Percentiles rank a stretch among this genome's conserved stretches.
phyloP scores from a whole-genome alignment of 2,113 vertebrate species.

The Chionodraco myersi region DNA sequence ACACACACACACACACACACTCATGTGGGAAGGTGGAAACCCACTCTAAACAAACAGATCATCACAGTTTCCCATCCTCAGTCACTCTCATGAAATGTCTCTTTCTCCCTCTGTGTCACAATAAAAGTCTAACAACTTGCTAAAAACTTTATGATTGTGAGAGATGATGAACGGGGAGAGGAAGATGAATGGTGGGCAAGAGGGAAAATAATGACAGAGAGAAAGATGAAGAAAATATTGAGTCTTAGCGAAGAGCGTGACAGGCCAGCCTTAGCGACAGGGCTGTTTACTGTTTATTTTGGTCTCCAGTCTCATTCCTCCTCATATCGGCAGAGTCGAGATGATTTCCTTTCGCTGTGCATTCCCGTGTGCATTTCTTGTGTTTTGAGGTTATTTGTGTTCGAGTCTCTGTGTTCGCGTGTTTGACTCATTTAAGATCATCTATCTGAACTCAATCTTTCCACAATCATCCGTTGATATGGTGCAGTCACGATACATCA shows the following conservation, averaged over 20 bases:
- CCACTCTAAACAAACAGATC: conserved; percentile 34
- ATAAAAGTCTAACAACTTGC: conserved; percentile 24
- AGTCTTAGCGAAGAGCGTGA: conserved; percentile 12
- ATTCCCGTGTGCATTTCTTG: conserved; percentile 57
- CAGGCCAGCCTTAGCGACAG: conserved; percentile 53
- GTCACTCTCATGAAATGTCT: neutral
- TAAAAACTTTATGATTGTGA: conserved; percentile 31
- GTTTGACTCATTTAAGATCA: conserved; percentile 45
- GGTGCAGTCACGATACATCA: conserved; percentile 16
- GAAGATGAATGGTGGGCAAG: conserved; percentile 12
- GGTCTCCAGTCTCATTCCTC: conserved; percentile 63
- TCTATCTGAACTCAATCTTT: conserved; percentile 59
- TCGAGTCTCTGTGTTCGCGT: neutral
- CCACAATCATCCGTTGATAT: conserved; percentile 36
- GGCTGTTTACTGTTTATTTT: conserved; percentile 69
- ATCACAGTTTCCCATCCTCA: conserved; percentile 1
- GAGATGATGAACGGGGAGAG: neutral
- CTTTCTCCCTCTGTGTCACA: neutral
- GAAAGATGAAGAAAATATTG: conserved; percentile 19
- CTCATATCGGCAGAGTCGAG: conserved; percentile 61
- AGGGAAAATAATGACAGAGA: conserved; percentile 13
- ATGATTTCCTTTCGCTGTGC: conserved; percentile 61
- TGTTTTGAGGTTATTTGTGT: conserved; percentile 38
- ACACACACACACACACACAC: conserved; percentile 25
- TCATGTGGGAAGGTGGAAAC: neutral